Base-by-base conservation (phyloP, 2,888 invertebrate genomes). In the Ormyrus rosae region DNA sequence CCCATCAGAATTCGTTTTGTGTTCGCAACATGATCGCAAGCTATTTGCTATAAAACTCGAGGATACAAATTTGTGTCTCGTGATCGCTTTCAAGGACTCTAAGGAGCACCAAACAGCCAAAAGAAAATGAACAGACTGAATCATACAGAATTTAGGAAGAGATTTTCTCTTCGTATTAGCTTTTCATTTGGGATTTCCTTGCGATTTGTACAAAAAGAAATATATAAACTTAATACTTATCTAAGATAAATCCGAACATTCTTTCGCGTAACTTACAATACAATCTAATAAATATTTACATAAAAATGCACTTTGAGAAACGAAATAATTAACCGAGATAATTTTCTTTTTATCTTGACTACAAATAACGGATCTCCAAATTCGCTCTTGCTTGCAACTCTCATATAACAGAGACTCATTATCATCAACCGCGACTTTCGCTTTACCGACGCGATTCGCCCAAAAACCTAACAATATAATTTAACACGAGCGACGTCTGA, bases 161-260 rank as follows among this genome's bases (percentile, higher is more conserved):
- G 68, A 56, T 61, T 80, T 56, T 68, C 50, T 64, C 34, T 34
- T 6, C 61, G 68, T 48, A 61, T 11, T 60, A 70, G 67, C 61
- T 45, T 51, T 70, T 34, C 34, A 34, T 34, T 61, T 65, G 60
- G 56, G 63, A 11, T 73, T 63, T 72, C 19, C 70, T 76, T 76
- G 46, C 55, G 75, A 78, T 82, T 82, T 82, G 82, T 82, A 82
- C 82, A 82, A 81, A 82, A 80, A 75, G 50, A 75, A 80, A 80
- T 73, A 71, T 82, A 82, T 74, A 80, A 73, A 78, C 78, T 75
- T 77, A 82, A 78, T 56, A 1, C 6, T 65, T 76, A 78, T 78
- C 55, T 76, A 69, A 72, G 63, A 78, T 69, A 74, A 81, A 69
- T 73, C 13, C 55, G 55, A 64, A 76, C 55, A 61, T 55, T 56